Evolutionary conservation across 2,888 invertebrate genomes (phyloP).

Genomic region (Phortica okadai): DNA sequence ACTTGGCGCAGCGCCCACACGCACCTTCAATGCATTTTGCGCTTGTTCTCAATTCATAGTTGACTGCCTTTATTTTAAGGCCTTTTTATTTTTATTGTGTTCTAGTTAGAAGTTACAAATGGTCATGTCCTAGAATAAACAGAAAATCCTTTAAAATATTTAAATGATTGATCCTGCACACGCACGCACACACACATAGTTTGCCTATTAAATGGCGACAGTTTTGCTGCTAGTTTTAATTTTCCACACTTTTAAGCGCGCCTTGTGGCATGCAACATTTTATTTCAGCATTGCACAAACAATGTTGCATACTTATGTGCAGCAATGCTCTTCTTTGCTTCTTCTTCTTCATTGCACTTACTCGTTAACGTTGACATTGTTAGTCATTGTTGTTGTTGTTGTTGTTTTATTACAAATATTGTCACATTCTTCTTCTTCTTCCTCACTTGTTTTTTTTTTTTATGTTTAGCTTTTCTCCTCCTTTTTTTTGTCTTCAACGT

Average conservation of each 20-base stretch:
- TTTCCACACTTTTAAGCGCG: not conserved
- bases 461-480: not conserved
- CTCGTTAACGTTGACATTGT: not conserved
- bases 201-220: too few relatives aligned
- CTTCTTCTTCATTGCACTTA: not conserved
- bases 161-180: too few relatives aligned
- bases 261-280: slow-evolving; percentile 3
- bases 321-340: not conserved
- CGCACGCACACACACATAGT: too few relatives aligned
- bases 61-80: not conserved
- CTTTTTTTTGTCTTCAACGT: too few relatives aligned
- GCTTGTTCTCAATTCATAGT: not conserved
- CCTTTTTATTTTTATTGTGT: not conserved
- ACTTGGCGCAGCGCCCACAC: too few relatives aligned
- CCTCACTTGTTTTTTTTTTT: not conserved
- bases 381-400: not conserved
- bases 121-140: too few relatives aligned
- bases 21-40: not conserved
- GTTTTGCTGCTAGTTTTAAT: too few relatives aligned
- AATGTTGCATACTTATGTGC: not conserved
- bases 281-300: not conserved
- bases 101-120: not conserved
- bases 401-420: not conserved
- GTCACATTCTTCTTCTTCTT: too few relatives aligned
- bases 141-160: too few relatives aligned